Conservation (phyloP, 2,888 invertebrate genomes). For the Opisthograptis luteolata region DNA sequence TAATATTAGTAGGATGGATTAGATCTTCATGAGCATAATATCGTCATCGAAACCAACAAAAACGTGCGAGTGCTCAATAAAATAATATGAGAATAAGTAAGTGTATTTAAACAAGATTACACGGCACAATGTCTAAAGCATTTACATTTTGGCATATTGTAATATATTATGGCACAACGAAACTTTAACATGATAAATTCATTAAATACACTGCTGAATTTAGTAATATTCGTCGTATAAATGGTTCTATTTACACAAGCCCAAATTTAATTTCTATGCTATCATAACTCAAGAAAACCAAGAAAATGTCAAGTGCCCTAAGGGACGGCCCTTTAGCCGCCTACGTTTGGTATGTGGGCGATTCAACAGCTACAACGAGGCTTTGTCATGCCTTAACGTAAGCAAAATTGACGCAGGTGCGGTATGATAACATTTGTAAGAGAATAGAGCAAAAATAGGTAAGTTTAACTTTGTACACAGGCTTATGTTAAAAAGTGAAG, state of each 20-base stretch:
- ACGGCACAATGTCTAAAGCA: too few relatives aligned
- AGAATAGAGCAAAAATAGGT: background rate
- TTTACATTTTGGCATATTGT: too few relatives aligned
- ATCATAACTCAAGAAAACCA: constrained; percentile 21
- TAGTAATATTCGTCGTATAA: background rate
- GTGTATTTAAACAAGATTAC: too few relatives aligned
- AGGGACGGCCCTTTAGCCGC: constrained; percentile 29
- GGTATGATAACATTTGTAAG: background rate
- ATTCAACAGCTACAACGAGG: constrained; percentile 11
- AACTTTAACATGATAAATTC: background rate
- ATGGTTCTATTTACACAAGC: constrained; percentile 1
- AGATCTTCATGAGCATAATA: too few relatives aligned
- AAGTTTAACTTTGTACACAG: too few relatives aligned
- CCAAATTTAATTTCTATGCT: constrained; percentile 30
- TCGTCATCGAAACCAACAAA: too few relatives aligned
- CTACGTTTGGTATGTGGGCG: constrained; percentile 26
- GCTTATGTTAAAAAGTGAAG: too few relatives aligned
- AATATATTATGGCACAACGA: too few relatives aligned
- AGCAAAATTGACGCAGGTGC: constrained; percentile 12
- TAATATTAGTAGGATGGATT: too few relatives aligned
- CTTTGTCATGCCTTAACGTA: constrained; percentile 1
- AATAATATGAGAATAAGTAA: too few relatives aligned
- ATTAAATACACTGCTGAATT: background rate
- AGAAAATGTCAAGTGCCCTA: constrained; percentile 32
- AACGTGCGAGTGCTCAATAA: too few relatives aligned